These are phyloP conservation scores for Austrolebias charrua DNA, from an alignment of 2,797 vertebrate species.

Conservation along the genomic window DNA sequence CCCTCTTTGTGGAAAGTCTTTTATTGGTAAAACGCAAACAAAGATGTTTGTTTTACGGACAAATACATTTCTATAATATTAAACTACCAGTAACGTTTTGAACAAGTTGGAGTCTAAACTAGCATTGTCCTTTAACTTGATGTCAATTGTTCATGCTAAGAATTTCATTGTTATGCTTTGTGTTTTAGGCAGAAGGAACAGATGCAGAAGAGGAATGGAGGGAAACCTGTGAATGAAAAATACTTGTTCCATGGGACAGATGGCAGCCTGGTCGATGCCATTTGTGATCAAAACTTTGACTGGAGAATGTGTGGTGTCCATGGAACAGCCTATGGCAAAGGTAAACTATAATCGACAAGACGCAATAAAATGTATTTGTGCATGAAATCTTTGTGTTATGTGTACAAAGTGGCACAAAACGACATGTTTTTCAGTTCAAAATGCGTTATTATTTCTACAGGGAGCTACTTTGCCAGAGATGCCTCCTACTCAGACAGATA, in stretches of 20 bases:
- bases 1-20: slow-evolving; percentile 84
- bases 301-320: slow-evolving; percentile 81
- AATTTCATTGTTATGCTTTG: background rate
- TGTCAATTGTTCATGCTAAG: background rate
- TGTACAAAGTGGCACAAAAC: background rate
- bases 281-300: slow-evolving; percentile 87
- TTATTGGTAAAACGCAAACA: slow-evolving; percentile 78
- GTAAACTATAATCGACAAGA: slow-evolving; percentile 47
- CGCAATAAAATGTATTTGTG: too few species aligned
- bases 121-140: too few species aligned
- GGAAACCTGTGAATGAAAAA: slow-evolving; percentile 58
- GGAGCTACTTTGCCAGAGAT: slow-evolving; percentile 93
- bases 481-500: slow-evolving; percentile 87
- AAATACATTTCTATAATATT: background rate
- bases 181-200: slow-evolving; percentile 79
- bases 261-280: slow-evolving; percentile 64
- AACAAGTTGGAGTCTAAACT: too few species aligned
- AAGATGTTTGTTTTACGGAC: background rate
- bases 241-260: slow-evolving; percentile 83
- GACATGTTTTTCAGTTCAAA: too few species aligned
- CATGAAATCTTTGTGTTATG: background rate
- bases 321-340: slow-evolving; percentile 80
- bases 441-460: slow-evolving; percentile 57
- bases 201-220: slow-evolving; percentile 74
- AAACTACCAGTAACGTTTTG: too few species aligned